Base-by-base conservation (phyloP, 1,140 invertebrate genomes). In the Dendroctonus ponderosae region DNA sequence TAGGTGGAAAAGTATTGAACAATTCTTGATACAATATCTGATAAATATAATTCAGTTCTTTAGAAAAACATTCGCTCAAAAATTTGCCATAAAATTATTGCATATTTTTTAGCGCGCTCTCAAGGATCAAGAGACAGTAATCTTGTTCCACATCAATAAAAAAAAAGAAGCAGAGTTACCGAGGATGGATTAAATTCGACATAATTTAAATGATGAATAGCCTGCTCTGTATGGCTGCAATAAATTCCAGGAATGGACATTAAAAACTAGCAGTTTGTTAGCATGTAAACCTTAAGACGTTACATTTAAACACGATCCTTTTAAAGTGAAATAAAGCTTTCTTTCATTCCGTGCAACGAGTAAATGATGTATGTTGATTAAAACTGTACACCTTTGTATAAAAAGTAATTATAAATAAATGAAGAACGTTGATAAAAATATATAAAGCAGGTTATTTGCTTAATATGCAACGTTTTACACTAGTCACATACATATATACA, bases 241-340 rank as follows among this genome's bases (percentile, higher is more conserved):
- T 59, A 66, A 66, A 66, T 48, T 59, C 53, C 63, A 46, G 38
- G 63, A 40, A 59, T 59, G 53, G 63, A 50, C 59, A 57, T 59
- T 66, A 66, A 59, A 66, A 66, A 66, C 53, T 52, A 14, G 11
- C 54, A 59, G 63, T 59, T 66, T 59, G 56, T 66, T 59, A 59
- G 59, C 63, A 66, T 58, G 56, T 59, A 66, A 59, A 58, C 63
- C 59, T 58, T 66, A 59, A 66, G 50, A 63, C 63, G 63, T 66
- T 59, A 66, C 63, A 66, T 66, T 58, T 52, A 66, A 66, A 66
- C 63, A 58, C 38, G 63, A 59, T 66, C 54, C 63, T 66, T 66
- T 66, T 15, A 43, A 66, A 66, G 52, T 12, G 12, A n/a, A 49
- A 66, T 59, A 66, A 66, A 59, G 62, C 7, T 12, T 39, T 56